Conservation (phyloP, 2,888 invertebrate genomes). For the Brenthis hecate region DNA sequence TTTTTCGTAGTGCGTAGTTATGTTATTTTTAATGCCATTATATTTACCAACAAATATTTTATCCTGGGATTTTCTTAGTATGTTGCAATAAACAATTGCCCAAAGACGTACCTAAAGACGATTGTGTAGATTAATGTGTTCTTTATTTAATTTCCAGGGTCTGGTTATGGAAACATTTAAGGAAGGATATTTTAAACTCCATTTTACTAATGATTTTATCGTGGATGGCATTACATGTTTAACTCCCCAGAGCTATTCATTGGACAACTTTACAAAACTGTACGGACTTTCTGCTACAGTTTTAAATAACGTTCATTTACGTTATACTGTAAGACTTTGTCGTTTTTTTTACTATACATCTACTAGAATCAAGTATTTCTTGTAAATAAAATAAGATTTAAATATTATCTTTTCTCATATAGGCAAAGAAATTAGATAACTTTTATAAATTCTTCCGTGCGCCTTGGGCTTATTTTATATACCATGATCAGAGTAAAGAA, state of each 20-base stretch:
- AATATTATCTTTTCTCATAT: slow-evolving; percentile 13
- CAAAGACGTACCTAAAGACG: too few relatives aligned
- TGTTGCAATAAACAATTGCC: too few relatives aligned
- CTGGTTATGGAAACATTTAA: slow-evolving; percentile 83
- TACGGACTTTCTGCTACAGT: slow-evolving; percentile 87
- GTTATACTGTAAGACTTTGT: slow-evolving; percentile 75
- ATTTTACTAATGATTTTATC: slow-evolving; percentile 74
- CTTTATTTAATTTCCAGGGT: slow-evolving; percentile 66
- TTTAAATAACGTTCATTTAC: slow-evolving; percentile 85
- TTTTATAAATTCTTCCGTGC: slow-evolving; percentile 85
- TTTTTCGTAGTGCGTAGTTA: too few relatives aligned
- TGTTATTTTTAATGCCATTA: too few relatives aligned
- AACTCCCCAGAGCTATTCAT: slow-evolving; percentile 76
- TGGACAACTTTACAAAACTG: slow-evolving; percentile 83
- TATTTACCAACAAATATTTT: too few relatives aligned
- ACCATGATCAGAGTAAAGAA: slow-evolving; percentile 81
- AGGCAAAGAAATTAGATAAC: slow-evolving; percentile 83
- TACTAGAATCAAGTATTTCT: slow-evolving; percentile 8
- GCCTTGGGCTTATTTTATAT: slow-evolving; percentile 85
- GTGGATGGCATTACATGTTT: slow-evolving; percentile 86
- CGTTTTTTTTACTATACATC: not conserved
- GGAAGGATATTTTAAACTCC: slow-evolving; percentile 85
- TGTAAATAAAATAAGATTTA: not conserved
- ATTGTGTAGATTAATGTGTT: not conserved
- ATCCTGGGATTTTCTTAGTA: too few relatives aligned